These are phyloP conservation scores for Ctenicera cuprea DNA, from an alignment of 2,888 invertebrate genomes.

Conservation along the genomic window DNA sequence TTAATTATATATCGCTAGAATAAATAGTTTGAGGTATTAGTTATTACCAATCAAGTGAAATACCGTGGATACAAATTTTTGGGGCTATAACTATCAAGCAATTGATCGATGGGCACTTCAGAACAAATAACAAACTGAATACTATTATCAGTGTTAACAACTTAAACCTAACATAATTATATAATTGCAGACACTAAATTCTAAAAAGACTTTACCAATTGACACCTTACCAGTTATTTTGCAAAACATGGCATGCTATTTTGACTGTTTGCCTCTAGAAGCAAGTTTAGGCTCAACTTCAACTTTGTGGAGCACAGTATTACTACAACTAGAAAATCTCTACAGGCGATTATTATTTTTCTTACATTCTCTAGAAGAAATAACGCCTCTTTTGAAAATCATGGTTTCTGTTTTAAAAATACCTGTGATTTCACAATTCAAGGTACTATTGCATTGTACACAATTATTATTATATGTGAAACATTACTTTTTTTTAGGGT, in stretches of 20 bases:
- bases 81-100: too few species aligned
- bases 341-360: constrained; percentile 85
- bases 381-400: constrained; percentile 83
- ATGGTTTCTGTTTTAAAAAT: constrained; percentile 88
- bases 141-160: too few species aligned
- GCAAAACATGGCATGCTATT: constrained; percentile 94
- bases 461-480: too few species aligned
- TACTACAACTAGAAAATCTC: constrained; percentile 91
- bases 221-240: constrained; percentile 86
- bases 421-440: constrained; percentile 87
- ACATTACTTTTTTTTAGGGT: constrained; percentile 74
- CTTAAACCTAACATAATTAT: neutral
- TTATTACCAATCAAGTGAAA: too few species aligned
- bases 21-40: too few species aligned
- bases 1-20: too few species aligned
- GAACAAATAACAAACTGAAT: too few species aligned
- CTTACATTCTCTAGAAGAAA: constrained; percentile 82
- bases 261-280: constrained; percentile 93
- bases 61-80: too few species aligned
- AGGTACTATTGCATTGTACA: constrained; percentile 74
- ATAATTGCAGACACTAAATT: constrained; percentile 79
- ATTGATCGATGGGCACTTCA: too few species aligned
- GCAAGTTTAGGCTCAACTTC: constrained; percentile 81
- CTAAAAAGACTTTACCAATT: constrained; percentile 83
- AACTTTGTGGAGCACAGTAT: constrained; percentile 85